Base-by-base conservation (phyloP, 2,797 vertebrate species). In the Gymnoscopelus braueri region DNA sequence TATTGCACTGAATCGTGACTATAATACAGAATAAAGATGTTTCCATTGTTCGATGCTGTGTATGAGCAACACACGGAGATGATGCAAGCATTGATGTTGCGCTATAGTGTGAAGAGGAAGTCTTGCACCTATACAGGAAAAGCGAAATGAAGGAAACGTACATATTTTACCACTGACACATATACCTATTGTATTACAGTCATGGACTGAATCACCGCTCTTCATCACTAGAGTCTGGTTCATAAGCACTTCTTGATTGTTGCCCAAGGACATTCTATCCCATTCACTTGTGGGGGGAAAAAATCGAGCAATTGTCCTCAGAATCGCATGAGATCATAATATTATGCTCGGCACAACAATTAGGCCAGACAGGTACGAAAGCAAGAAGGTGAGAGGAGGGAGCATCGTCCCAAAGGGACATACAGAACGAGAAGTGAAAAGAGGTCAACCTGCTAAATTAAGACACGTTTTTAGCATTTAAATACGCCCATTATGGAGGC, bases 111-210 rank as follows among this genome's bases (percentile, higher is more conserved):
- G 82, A 78, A 64, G 71, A 81, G 83, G 80, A 76, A 86, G 76
- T 77, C 69, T 83, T 87, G 69, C 78, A 84, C 82, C 63, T 54
- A 91, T 56, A 91, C 91, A 91, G 91, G 90, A 91, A 84, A 88
- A 49, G 66, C 75, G n/a, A 85, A 87, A 87, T 77, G 72, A 84
- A 77, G 67, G 76, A 81, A 79, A 71, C 79, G 24, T 84, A 80
- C 67, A 80, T 73, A 87, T 85, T 85, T 82, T 79, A 84, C 82
- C 72, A 29, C 72, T 80, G 83, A 89, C 81, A 89, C 81, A 81
- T 82, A 44, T 71, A 64, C 66, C 77, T 48, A 81, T 87, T 85
- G 85, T 24, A 61, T 69, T 67, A 57, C 72, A 66, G 54, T 83
- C 71, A 63, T 72, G 57, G 60, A 82, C 62, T 76, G 51, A 84